Conservation (phyloP, 2,888 invertebrate species). For the Cyaniris semiargus region DNA sequence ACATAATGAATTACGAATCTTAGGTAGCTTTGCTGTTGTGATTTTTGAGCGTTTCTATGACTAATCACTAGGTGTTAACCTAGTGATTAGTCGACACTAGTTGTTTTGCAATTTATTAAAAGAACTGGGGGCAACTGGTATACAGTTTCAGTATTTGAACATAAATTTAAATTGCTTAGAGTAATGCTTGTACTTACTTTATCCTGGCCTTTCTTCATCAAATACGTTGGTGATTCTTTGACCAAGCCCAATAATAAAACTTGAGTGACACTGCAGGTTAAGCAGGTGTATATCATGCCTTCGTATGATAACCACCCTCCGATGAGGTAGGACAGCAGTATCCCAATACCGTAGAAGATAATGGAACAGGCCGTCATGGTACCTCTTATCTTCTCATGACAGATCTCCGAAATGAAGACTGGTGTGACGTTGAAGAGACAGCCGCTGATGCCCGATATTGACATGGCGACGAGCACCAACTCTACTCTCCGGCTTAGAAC, state of each 20-base stretch:
- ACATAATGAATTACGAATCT: too few relatives aligned
- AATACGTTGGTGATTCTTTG: constrained; percentile 58
- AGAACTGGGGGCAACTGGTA: background rate
- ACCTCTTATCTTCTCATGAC: constrained; percentile 63
- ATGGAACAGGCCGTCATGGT: constrained; percentile 56
- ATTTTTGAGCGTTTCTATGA: too few relatives aligned
- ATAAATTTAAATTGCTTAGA: too few relatives aligned
- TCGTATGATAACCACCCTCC: constrained; percentile 58
- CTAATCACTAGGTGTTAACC: too few relatives aligned
- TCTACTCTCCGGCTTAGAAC: constrained; percentile 51
- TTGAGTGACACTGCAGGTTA: constrained; percentile 49
- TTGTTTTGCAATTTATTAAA: too few relatives aligned
- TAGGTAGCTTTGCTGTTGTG: too few relatives aligned
- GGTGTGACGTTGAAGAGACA: constrained; percentile 52
- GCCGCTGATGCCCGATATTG: constrained; percentile 58
- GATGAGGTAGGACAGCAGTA: constrained; percentile 58
- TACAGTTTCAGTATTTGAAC: background rate
- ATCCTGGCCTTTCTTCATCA: constrained; percentile 59
- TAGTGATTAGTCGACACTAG: too few relatives aligned
- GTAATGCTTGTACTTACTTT: constrained; percentile 49
- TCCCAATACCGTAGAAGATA: constrained; percentile 57
- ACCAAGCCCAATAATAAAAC: constrained; percentile 47
- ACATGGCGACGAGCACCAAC: constrained; percentile 52
- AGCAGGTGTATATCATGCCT: constrained; percentile 53
- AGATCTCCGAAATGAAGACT: constrained; percentile 60